Base-by-base conservation (phyloP, 1,140 invertebrate genomes). In the Megalopta genalis region DNA sequence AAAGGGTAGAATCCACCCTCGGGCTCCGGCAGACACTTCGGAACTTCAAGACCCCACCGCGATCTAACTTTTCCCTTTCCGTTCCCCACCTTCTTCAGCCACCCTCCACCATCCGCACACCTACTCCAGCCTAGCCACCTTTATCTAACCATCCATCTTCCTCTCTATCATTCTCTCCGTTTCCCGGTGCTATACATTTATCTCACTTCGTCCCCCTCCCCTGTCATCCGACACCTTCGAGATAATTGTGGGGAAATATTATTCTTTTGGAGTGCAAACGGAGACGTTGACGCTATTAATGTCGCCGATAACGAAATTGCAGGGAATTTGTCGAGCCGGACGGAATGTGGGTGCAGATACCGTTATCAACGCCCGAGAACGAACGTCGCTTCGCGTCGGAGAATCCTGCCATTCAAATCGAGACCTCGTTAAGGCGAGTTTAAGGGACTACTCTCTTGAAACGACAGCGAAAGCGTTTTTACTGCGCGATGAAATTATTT, bases 181-280 rank as follows among this genome's bases (percentile, higher is more conserved):
- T 21, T 21, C 16, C 49, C 49, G 14, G 16, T 6, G 18, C 54
- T 5, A n/a, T 66, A 6, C 23, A 37, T 72, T 71, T 42, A 9
- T n/a, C 72, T 59, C 67, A 5, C 37, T 42, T 14, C 32, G 4
- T 32, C 32, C 4, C 32, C 32, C 37, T 8, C 7, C 42, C 10
- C n/a, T 52, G 71, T 39, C 21, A 12, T 10, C 54, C 60, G 59
- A 49, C 2, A 27, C 23, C 5, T 39, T 75, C 18, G 27, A 39
- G 78, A 78, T 84, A 84, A 84, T 84, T 80, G 81, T 60, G 21
- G 66, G 60, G 73, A 46, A 80, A 81, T 83, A 81, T 85, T 85
- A 85, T 84, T 85, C 83, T 84, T 84, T 32, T 69, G 23, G 59
- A 85, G 77, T 80, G 76, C 59, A 78, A 80, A 83, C 72, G 66